Evolutionary conservation across 2,797 vertebrate species (phyloP), one percentile per base, ranked within the genome.

Genomic region (Chaetophractus vellerosus): DNA sequence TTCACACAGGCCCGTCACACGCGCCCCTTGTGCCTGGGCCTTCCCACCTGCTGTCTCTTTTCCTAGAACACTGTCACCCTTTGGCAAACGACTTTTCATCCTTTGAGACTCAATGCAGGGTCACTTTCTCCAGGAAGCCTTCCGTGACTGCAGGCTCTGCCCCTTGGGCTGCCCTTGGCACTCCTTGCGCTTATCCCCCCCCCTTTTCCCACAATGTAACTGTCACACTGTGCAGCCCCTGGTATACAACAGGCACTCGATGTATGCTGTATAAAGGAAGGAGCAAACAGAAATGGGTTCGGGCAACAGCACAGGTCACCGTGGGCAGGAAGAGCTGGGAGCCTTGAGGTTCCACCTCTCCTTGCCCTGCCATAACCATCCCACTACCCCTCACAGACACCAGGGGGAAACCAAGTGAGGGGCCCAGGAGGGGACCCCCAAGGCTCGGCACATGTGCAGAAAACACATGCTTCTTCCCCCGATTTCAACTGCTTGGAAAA

Each of bases 371-470:
- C 9, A 12, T 57, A 26, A 76, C 33, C 80, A 0, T 64, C 72
- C 81, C 63, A 80, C 76, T 83, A 94, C 93, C 95, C 95, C 90
- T 24, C 74, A 92, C 36, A 87, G 92, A 76, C 57, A 92, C 90
- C 45, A 80, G 80, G 96, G 0, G 82, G 48, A 28, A 59, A 88
- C 89, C 86, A 28, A 95, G 85, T 79, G 90, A 18, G 0, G 6
- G 26, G 69, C 93, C 61, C 78, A 50, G 21, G 91, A 90, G 96
- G 91, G 96, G 92, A 38, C 84, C 69, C 81, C 10, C 78, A 23
- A 48, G 24, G 92, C 93, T 92, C 90, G 79, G 74, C 76, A 71
- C 93, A 95, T 59, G 38, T 93, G 61, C 94, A 95, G 93, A 93
- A 97, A 95, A 90, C 81, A 79, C 50, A 78, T 24, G 5, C 31